A percentile compares a stretch with the other conserved stretches of the same genome.
These are phyloP conservation scores for Halesus radiatus DNA, from an alignment of 1,140 invertebrate species.

Conservation along the genomic window DNA sequence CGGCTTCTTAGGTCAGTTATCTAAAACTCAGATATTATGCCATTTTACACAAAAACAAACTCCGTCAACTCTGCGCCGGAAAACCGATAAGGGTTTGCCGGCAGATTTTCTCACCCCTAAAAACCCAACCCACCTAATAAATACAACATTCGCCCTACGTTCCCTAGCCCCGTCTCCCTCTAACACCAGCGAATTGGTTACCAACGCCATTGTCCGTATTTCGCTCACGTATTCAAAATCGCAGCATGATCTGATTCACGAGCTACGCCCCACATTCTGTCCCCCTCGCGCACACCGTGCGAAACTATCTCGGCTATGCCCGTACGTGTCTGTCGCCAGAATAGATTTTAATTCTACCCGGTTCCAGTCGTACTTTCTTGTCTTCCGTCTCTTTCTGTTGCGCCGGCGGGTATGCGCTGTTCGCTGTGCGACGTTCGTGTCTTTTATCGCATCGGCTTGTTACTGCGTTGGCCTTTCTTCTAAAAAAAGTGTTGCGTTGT, in stretches of 20 bases:
- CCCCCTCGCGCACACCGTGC: not conserved
- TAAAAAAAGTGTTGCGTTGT: conserved; percentile 40
- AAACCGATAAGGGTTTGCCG: conserved; percentile 9
- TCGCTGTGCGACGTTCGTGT: conserved; percentile 60
- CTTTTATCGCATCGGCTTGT: conserved; percentile 52
- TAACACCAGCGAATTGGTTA: conserved; percentile 19
- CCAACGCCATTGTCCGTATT: conserved; percentile 10
- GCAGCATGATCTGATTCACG: conserved; percentile 17
- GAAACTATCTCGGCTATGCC: not conserved
- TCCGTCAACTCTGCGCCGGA: not conserved
- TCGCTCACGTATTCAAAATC: conserved; percentile 2
- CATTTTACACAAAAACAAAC: not conserved
- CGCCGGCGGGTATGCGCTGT: conserved; percentile 10
- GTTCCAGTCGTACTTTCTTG: not conserved
- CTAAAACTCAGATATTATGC: not conserved
- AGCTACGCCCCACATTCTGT: conserved; percentile 31
- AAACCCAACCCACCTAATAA: conserved; percentile 7
- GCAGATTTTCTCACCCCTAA: conserved; percentile 15
- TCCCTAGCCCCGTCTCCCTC: not conserved
- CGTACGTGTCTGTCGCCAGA: conserved; percentile 19
- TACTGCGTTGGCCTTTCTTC: conserved; percentile 45
- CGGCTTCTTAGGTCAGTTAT: too few species aligned
- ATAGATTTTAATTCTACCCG: conserved; percentile 11
- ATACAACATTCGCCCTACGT: not conserved
- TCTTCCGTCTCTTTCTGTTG: conserved; percentile 17